Conservation (phyloP, 2,888 invertebrate genomes). For the Diaperis boleti region DNA sequence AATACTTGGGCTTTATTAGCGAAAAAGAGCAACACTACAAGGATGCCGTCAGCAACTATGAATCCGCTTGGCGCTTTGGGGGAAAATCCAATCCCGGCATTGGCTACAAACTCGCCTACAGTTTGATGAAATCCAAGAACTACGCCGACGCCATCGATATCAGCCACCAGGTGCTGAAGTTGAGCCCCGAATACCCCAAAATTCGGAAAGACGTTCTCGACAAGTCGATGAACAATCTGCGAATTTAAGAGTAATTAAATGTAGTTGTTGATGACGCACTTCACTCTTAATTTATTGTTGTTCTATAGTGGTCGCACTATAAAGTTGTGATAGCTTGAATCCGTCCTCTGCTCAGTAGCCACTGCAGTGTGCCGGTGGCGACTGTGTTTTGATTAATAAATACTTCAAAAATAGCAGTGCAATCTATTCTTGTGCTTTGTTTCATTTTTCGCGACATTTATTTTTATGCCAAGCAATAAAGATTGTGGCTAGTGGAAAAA, state of each 20-base stretch:
- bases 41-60: constrained; percentile 86
- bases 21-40: constrained; percentile 94
- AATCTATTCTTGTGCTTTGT: constrained; percentile 24
- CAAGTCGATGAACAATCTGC: constrained; percentile 83
- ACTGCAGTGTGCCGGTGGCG: not conserved
- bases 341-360: constrained; percentile 6
- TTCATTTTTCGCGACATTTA: constrained; percentile 37
- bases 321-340: constrained; percentile 17
- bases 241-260: constrained; percentile 55
- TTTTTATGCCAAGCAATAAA: constrained; percentile 37
- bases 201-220: constrained; percentile 94
- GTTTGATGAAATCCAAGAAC: constrained; percentile 88
- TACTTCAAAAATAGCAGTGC: constrained; percentile 16
- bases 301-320: not conserved
- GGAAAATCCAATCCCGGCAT: constrained; percentile 86
- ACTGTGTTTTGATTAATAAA: constrained; percentile 18
- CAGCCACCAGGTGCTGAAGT: constrained; percentile 84
- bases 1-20: constrained; percentile 85
- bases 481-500: constrained; percentile 32
- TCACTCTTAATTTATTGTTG: constrained; percentile 1
- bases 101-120: constrained; percentile 94
- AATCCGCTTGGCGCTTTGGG: constrained; percentile 87
- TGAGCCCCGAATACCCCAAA: constrained; percentile 90
- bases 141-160: constrained; percentile 94
- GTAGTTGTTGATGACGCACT: not conserved